Base-by-base conservation (phyloP, 2,797 vertebrate species). In the Psittacula echo region DNA sequence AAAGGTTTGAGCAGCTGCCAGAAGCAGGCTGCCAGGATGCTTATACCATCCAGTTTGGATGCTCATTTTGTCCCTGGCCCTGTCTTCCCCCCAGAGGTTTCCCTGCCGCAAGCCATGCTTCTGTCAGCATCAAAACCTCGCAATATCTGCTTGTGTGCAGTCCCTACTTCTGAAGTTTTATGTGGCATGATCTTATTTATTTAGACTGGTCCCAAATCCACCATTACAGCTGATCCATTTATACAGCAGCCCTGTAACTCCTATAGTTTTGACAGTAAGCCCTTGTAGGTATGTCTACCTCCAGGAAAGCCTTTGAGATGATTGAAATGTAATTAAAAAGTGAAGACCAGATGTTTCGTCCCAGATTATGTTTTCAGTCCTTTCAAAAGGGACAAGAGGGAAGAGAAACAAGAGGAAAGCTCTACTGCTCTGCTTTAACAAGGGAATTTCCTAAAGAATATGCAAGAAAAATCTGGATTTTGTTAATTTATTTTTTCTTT, bases 311-410 rank as follows among this genome's bases (percentile, higher is more conserved):
- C 95, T 96, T 85, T 96, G 85, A 96, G 97, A 98, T 98, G 98
- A 98, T 97, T 98, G 98, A 98, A 98, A 98, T 96, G 96, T 98
- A 98, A 98, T 98, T 98, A 98, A 98, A 98, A 97, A 97, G 97
- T 96, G 89, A 97, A 98, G 97, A 97, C 98, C 98, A 98, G 93
- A 92, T 92, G 84, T 92, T 97, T 94, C 73, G 90, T 96, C 85
- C 34, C 74, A 97, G 97, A 96, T 97, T 97, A 97, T 96, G 91
- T 95, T 95, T 94, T 95, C 94, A 90, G 85, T 91, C 93, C 65
- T 97, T 89, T 89, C 73, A 89, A 94, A 96, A 89, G 61, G 39
- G 68, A 92, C 34, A 39, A 85, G 47, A 81, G 62, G 77, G 65
- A 82, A 90, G 42, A 58, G 70, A 93, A 95, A 72, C 11, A 41